Evolutionary conservation across 2,797 vertebrate species (phyloP).

Genomic region (Tauraco hartlaubi): DNA sequence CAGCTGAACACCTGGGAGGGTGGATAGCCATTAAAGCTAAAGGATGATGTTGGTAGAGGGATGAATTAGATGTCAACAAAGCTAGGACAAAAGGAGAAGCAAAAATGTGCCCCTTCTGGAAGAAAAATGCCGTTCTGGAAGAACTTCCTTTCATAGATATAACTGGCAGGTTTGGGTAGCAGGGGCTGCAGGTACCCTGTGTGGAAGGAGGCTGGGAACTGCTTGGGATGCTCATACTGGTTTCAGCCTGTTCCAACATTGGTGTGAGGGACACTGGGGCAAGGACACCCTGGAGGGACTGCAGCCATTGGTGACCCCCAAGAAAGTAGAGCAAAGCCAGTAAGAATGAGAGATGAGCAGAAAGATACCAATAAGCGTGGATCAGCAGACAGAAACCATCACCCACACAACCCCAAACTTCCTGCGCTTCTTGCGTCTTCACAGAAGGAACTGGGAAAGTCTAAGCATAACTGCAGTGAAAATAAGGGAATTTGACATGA

Average conservation of each 20-base stretch:
- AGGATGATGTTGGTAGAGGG: not conserved
- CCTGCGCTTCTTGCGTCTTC: not conserved
- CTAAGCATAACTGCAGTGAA: accelerated
- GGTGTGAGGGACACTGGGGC: not conserved
- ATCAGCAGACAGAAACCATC: not conserved
- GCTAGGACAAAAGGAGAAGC: not conserved
- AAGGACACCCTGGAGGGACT: not conserved
- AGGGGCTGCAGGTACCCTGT: not conserved
- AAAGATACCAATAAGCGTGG: accelerated
- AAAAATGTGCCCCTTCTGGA: not conserved
- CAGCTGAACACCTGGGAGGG: not conserved
- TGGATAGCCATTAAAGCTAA: not conserved
- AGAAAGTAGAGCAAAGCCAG: not conserved
- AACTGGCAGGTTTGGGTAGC: not conserved
- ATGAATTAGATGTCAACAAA: not conserved
- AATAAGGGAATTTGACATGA: not conserved
- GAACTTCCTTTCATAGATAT: not conserved
- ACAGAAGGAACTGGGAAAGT: not conserved
- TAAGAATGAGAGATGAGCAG: not conserved
- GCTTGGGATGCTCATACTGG: not conserved
- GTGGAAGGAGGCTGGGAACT: not conserved
- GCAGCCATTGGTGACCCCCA: not conserved
- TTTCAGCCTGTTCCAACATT: accelerated
- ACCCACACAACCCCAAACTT: not conserved
- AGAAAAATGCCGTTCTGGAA: not conserved